Percentiles rank a stretch among this genome's conserved stretches.
Evolutionary conservation across 2,888 invertebrate species (phyloP).

Genomic region (Dryobotodes eremita): DNA sequence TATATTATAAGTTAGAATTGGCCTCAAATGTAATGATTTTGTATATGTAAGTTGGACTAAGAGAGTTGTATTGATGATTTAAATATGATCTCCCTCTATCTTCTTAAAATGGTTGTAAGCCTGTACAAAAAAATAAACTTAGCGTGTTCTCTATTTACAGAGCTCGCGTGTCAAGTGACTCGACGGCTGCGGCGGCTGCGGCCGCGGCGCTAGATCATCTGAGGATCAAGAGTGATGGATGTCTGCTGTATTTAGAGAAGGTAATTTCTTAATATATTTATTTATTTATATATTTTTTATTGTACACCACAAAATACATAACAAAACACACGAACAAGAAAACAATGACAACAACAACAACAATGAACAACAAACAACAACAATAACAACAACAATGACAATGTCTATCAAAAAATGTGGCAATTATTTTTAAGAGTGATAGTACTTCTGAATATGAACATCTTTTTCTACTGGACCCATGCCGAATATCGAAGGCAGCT

Average conservation of each 20-base stretch:
- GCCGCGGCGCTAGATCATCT: conserved; percentile 98
- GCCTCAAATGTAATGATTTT: background rate
- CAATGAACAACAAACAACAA: too few species aligned
- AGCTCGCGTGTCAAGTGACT: conserved; percentile 94
- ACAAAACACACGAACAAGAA: too few species aligned
- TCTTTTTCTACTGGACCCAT: background rate
- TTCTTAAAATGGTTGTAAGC: background rate
- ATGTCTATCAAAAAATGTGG: background rate
- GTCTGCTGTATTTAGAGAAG: conserved; percentile 96
- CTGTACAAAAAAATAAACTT: background rate
- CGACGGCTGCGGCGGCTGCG: conserved; percentile 91
- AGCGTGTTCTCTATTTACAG: conserved; percentile 75
- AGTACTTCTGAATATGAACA: background rate
- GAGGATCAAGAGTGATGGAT: conserved; percentile 98
- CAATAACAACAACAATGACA: too few species aligned
- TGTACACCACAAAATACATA: too few species aligned
- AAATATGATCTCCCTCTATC: background rate
- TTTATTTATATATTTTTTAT: too few species aligned
- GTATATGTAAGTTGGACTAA: background rate
- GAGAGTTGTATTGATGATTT: background rate
- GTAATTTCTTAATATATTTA: conserved; percentile 65
- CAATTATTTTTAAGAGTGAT: background rate
- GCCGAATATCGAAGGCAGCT: background rate
- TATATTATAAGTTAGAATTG: background rate
- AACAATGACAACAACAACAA: too few species aligned